These are phyloP conservation scores for Anthopleura xanthogrammica DNA, from an alignment of 92 coral and sea anemone genomes.

Conservation along the genomic window DNA sequence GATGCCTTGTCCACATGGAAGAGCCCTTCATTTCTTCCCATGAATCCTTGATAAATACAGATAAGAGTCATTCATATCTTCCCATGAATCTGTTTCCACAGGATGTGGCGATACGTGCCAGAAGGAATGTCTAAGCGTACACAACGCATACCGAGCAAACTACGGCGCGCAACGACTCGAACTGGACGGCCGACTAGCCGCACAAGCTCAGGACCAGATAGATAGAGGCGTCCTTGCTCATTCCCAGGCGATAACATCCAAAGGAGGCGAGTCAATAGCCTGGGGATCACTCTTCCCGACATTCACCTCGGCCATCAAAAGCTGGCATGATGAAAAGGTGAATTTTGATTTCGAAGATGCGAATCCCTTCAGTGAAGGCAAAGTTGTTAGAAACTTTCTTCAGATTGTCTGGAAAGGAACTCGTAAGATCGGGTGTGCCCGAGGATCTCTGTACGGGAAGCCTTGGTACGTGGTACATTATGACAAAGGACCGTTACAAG, in stretches of 20 bases:
- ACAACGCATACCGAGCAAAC: constrained; percentile 71
- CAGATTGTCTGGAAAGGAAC: constrained; percentile 59
- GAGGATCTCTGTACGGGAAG: constrained; percentile 60
- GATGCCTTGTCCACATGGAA: neutral
- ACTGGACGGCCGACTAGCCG: constrained; percentile 61
- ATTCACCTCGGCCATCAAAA: constrained; percentile 74
- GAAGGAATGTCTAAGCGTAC: constrained; percentile 65
- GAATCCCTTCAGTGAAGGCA: constrained; percentile 46
- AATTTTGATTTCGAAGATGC: constrained; percentile 62
- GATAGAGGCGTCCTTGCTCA: constrained; percentile 27
- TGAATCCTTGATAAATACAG: too few relatives aligned
- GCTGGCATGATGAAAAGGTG: constrained; percentile 79
- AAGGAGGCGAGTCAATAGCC: constrained; percentile 82
- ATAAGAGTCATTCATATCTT: neutral
- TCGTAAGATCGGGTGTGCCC: constrained; percentile 58
- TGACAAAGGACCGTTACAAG: constrained; percentile 39
- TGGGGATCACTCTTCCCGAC: constrained; percentile 77
- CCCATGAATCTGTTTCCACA: constrained; percentile 10
- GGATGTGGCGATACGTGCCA: constrained; percentile 69
- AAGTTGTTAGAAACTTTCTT: constrained; percentile 51
- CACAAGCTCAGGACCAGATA: constrained; percentile 77
- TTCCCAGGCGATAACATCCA: constrained; percentile 51
- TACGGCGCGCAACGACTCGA: constrained; percentile 55
- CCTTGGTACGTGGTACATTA: constrained; percentile 72
- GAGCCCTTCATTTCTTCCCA: neutral